These are phyloP conservation scores for Melipona bicolor DNA, from an alignment of 2,888 invertebrate species.

Conservation along the genomic window DNA sequence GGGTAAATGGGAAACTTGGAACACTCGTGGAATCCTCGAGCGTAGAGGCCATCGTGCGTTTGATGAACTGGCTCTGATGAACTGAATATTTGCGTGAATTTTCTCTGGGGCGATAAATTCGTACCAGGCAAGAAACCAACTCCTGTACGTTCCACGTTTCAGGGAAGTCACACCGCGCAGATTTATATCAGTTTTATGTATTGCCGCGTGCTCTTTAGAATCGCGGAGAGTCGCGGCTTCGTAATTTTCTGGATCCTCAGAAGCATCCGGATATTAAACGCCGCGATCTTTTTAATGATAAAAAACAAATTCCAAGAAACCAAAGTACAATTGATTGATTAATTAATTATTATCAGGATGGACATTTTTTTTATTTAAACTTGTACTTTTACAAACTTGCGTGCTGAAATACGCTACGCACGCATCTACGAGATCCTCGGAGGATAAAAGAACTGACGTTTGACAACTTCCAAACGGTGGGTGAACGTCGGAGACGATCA, in stretches of 20 bases:
- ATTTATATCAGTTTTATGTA: background rate
- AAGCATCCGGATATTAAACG: no score
- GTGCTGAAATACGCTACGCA: no score
- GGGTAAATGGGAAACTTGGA: conserved; percentile 21
- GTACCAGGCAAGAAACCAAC: background rate
- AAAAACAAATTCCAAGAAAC: no score
- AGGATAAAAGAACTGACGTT: no score
- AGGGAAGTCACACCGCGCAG: background rate
- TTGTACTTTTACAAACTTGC: no score
- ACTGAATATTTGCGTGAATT: conserved; percentile 15
- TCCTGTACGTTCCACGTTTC: background rate
- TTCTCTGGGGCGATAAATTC: conserved; percentile 13
- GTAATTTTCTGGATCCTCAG: background rate
- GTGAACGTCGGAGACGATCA: background rate
- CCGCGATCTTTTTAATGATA: no score
- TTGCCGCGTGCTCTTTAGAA: background rate
- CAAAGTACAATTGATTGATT: no score
- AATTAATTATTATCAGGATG: no score
- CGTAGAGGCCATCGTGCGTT: conserved; percentile 21
- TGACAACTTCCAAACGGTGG: background rate
- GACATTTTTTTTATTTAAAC: no score
- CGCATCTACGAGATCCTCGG: no score
- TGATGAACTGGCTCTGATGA: conserved; percentile 10
- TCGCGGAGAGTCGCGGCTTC: background rate
- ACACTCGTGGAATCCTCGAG: conserved; percentile 19